phyloP scores from a whole-genome alignment of 2,888 invertebrate species.

The Athalia circularis region DNA sequence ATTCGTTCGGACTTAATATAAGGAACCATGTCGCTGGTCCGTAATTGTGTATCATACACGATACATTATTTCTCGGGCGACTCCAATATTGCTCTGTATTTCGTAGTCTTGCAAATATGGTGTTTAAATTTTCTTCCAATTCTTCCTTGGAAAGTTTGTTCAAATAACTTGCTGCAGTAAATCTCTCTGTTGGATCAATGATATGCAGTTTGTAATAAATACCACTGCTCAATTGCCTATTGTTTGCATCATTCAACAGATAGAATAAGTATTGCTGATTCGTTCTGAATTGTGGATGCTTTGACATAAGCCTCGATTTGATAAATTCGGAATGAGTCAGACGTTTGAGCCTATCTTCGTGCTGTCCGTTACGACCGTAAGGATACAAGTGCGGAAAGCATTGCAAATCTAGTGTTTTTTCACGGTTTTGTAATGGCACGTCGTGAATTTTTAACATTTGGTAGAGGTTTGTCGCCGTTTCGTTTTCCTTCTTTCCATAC shows the following conservation, averaged over 20 bases:
- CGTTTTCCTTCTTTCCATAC: too few relatives aligned
- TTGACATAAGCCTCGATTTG: constrained; percentile 54
- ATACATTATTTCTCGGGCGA: constrained; percentile 52
- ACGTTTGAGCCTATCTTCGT: constrained; percentile 32
- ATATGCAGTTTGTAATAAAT: constrained; percentile 54
- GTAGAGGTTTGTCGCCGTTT: too few relatives aligned
- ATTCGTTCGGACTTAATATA: too few relatives aligned
- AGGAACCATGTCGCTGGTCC: too few relatives aligned
- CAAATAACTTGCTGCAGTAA: constrained; percentile 51
- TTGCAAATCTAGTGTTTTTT: too few relatives aligned
- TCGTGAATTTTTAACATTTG: too few relatives aligned
- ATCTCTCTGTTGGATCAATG: constrained; percentile 48
- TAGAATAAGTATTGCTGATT: constrained; percentile 56
- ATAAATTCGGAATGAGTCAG: constrained; percentile 49
- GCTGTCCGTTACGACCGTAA: constrained; percentile 50
- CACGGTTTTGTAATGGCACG: too few relatives aligned
- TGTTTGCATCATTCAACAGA: constrained; percentile 54
- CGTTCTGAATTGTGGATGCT: constrained; percentile 54
- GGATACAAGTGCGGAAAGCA: too few relatives aligned
- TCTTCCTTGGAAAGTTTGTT: constrained; percentile 36
- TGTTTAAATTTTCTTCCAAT: too few relatives aligned
- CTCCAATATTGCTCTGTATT: constrained; percentile 52
- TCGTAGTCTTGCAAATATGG: constrained; percentile 47
- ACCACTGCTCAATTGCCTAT: constrained; percentile 51
- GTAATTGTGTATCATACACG: constrained; percentile 47